Conservation (phyloP, 2,113 vertebrate species). For the Siphamia tubifer region DNA sequence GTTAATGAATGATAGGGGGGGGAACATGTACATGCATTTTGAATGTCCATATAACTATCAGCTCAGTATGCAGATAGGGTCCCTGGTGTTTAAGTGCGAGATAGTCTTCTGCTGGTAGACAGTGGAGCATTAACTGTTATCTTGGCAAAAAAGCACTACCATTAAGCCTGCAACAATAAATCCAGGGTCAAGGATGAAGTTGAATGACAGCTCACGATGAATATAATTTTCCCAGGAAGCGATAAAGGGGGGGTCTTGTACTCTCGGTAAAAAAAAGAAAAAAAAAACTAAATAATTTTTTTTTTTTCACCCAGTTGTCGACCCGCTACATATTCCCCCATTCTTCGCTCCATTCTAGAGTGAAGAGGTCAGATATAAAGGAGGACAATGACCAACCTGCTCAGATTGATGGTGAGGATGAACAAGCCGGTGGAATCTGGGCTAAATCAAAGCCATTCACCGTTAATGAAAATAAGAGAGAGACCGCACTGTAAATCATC, state of each 20-base stretch:
- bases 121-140: conserved; percentile 69
- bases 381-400: conserved; percentile 71
- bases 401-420: conserved; percentile 73
- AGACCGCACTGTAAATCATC: conserved; percentile 79
- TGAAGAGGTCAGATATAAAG: conserved; percentile 70
- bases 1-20: conserved; percentile 45
- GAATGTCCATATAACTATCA: conserved; percentile 58
- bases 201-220: conserved; percentile 79
- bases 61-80: conserved; percentile 61
- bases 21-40: conserved; percentile 42
- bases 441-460: conserved; percentile 77
- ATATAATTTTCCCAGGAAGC: conserved; percentile 67
- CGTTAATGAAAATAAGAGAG: conserved; percentile 79
- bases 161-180: conserved; percentile 74
- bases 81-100: conserved; percentile 54
- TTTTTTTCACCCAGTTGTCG: conserved; percentile 53
- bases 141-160: conserved; percentile 49
- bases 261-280: conserved; percentile 62
- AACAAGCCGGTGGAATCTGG: conserved; percentile 50
- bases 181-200: conserved; percentile 76
- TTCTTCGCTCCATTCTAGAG: conserved; percentile 64
- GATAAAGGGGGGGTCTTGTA: conserved; percentile 72
- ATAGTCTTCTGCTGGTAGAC: conserved; percentile 60
- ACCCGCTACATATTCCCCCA: conserved; percentile 61
- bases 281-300: conserved; percentile 71